A percentile compares a stretch with the other conserved stretches of the same genome.
Conservation (phyloP, 2,888 invertebrate genomes). For the Altica lythri region DNA sequence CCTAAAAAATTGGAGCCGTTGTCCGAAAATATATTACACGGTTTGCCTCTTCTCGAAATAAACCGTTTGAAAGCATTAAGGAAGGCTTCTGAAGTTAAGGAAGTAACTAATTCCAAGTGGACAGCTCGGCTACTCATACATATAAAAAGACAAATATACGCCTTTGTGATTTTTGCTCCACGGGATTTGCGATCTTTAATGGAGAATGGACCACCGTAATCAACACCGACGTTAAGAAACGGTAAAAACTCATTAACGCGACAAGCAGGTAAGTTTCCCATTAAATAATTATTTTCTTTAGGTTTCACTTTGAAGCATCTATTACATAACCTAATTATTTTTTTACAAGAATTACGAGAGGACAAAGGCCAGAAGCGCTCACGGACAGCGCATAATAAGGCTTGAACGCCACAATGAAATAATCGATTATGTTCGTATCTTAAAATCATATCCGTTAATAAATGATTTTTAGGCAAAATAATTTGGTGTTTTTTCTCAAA, state of each 20-base stretch:
- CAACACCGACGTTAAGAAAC: slow-evolving; percentile 40
- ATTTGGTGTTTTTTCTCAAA: slow-evolving; percentile 24
- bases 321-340: slow-evolving; percentile 34
- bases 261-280: slow-evolving; percentile 41
- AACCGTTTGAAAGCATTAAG: slow-evolving; percentile 35
- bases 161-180: slow-evolving; percentile 31
- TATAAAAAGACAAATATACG: slow-evolving; percentile 38
- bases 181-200: slow-evolving; percentile 39
- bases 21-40: slow-evolving; percentile 32
- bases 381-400: slow-evolving; percentile 29
- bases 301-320: slow-evolving; percentile 37
- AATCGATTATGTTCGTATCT: slow-evolving; percentile 26
- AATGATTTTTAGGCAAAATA: slow-evolving; percentile 22
- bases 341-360: slow-evolving; percentile 36
- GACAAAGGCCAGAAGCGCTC: slow-evolving; percentile 41
- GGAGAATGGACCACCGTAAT: slow-evolving; percentile 41
- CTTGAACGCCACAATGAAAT: slow-evolving; percentile 30
- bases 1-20: slow-evolving; percentile 39
- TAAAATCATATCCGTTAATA: slow-evolving; percentile 30
- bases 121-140: slow-evolving; percentile 37
- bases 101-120: too few relatives aligned
- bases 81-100: too few relatives aligned
- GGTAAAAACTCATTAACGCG: slow-evolving; percentile 30
- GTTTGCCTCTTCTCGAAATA: slow-evolving; percentile 33
- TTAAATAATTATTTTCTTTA: slow-evolving; percentile 28